Evolutionary conservation across 2,888 invertebrate genomes (phyloP).

Genomic region (Aphodius sticticus): DNA sequence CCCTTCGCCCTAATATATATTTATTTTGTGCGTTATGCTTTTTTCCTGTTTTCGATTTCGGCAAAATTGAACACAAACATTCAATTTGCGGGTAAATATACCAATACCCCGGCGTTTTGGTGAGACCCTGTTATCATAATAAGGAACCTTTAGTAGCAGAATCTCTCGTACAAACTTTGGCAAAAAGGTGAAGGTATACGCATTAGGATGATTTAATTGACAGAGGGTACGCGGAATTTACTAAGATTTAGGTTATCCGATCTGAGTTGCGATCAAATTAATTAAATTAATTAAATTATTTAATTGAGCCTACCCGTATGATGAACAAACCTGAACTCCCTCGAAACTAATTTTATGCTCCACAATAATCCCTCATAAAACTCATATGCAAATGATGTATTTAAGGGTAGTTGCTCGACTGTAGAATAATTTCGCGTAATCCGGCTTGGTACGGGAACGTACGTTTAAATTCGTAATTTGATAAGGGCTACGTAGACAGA

Average conservation of each 20-base stretch:
- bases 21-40: background rate
- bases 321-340: background rate
- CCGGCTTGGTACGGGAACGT: too few species aligned
- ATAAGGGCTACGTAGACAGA: too few species aligned
- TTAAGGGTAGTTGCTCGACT: background rate
- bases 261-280: background rate
- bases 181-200: background rate
- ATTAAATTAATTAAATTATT: background rate
- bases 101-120: background rate
- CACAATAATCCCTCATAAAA: background rate
- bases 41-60: background rate
- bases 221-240: background rate
- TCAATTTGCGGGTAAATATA: background rate
- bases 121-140: background rate
- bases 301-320: background rate
- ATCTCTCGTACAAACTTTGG: background rate
- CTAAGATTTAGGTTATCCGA: background rate
- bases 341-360: background rate
- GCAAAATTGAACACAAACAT: background rate
- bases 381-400: background rate
- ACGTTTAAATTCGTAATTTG: too few species aligned
- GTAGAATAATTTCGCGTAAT: too few species aligned
- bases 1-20: background rate
- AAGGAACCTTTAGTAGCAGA: background rate
- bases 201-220: background rate